phyloP scores from a whole-genome alignment of 64 coral and sea anemone species.

The Catalaphyllia jardinei region DNA sequence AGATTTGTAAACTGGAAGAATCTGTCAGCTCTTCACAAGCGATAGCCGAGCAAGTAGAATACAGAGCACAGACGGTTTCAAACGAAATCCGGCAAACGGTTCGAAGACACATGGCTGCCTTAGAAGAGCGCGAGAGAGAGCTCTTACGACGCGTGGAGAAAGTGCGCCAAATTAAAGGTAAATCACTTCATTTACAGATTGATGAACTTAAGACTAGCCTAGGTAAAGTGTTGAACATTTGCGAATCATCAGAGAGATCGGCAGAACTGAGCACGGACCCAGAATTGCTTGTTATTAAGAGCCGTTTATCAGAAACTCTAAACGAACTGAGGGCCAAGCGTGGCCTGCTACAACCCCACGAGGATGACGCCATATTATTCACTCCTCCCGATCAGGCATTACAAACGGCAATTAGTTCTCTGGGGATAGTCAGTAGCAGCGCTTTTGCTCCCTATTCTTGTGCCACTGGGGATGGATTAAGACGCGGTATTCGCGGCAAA shows the following conservation, averaged over 20 bases:
- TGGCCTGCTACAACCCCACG: constrained; percentile 82
- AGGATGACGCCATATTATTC: constrained; percentile 99
- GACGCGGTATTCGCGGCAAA: constrained; percentile 90
- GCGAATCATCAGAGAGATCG: constrained; percentile 73
- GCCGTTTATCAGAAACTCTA: constrained; percentile 77
- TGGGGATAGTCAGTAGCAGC: constrained; percentile 94
- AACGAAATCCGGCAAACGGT: constrained; percentile 92
- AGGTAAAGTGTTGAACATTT: constrained; percentile 61
- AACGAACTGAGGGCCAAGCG: constrained; percentile 92
- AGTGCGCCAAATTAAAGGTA: constrained; percentile 98
- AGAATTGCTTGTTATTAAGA: constrained; percentile 69
- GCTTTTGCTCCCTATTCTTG: constrained; percentile 87
- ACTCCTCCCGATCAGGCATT: constrained; percentile 97
- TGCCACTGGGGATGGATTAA: constrained; percentile 83
- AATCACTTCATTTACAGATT: constrained; percentile 92
- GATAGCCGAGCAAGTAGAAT: constrained; percentile 87
- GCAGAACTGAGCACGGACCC: constrained; percentile 71
- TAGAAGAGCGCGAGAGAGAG: constrained; percentile 95
- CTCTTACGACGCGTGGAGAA: constrained; percentile 95
- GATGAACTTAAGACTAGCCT: constrained; percentile 90
- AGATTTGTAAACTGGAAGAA: constrained; percentile 88
- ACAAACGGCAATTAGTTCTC: constrained; percentile 98
- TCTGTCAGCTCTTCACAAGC: constrained; percentile 66
- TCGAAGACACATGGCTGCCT: constrained; percentile 88
- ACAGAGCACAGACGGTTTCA: constrained; percentile 78